phyloP scores from a whole-genome alignment of 2,797 vertebrate species.

The Apogon hyalosoma region DNA sequence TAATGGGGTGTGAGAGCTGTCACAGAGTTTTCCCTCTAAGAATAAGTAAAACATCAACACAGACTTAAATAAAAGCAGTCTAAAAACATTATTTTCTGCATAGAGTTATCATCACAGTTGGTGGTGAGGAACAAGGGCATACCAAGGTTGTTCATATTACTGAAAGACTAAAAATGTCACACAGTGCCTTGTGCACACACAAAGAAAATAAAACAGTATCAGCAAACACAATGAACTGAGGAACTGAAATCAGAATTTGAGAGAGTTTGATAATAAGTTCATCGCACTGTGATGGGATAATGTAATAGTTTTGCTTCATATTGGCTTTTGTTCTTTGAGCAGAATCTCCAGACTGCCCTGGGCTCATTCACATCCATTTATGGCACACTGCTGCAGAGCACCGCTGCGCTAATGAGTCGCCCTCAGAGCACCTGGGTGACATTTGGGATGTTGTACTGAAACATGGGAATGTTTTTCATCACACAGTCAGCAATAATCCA shows the following conservation, averaged over 20 bases:
- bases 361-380: conserved; percentile 43
- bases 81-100: not conserved
- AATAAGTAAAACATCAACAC: conserved; percentile 9
- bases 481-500: conserved; percentile 13
- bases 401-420: conserved; percentile 52
- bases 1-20: conserved; percentile 21
- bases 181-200: not conserved
- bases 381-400: conserved; percentile 41
- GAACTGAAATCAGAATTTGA: conserved; percentile 12
- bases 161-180: conserved; percentile 23
- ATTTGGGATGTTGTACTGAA: conserved; percentile 33
- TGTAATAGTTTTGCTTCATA: conserved; percentile 29
- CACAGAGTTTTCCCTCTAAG: not conserved
- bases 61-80: conserved; percentile 25
- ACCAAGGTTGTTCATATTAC: conserved; percentile 13
- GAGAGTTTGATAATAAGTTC: conserved; percentile 23
- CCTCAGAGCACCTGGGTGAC: conserved; percentile 50
- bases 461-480: conserved; percentile 28
- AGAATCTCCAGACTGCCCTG: conserved; percentile 28
- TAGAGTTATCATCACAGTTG: not conserved
- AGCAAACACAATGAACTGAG: not conserved
- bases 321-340: conserved; percentile 46
- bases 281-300: conserved; percentile 12
- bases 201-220: not conserved
- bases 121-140: not conserved